Evolutionary conservation across 2,888 invertebrate genomes (phyloP), one percentile per base, ranked within the genome.

Genomic region (Ennomos fuscantarius): DNA sequence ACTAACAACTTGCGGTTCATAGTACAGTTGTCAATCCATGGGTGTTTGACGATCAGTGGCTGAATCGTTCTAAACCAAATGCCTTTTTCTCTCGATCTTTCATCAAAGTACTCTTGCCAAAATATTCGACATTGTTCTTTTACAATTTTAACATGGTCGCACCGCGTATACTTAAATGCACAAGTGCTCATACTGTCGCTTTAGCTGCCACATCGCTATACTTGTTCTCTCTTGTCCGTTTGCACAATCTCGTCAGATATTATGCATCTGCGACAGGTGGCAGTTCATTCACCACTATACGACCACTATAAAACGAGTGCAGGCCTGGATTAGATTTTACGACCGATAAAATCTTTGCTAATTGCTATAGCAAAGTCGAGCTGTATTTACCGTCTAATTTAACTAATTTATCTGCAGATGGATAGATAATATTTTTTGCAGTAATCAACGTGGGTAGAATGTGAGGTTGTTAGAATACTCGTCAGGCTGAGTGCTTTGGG

Each of bases 211-310:
- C 24, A 24, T 24, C 24, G 24, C 24, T 3, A 11, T n/a, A 10
- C 9, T 11, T 9, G 6, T 9, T n/a, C 41, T 51, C 50, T 40
- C 53, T 58, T 56, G 59, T 54, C 48, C 58, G 24, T 3, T 24
- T 50, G 40, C 48, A 55, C 47, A 61, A 63, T 60, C 63, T 60
- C 44, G 35, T 39, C 55, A 40, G 52, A 53, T 15, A 53, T 58
- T 58, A 64, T 64, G 63, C 63, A 57, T 48, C 63, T 53, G 46
- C 11, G 46, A 50, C 60, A 57, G 55, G 52, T 55, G 54, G 53
- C 39, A 40, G 64, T 56, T 62, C 59, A 37, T 63, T 65, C 54
- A 63, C 61, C 60, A 61, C 53, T 63, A 65, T 63, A 63, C 42
- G 50, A 39, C 41, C 34, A 50, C 59, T 54, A 50, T 66, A 62